Conservation (phyloP, 53 echinoderm and acorn worm species). For the Hippasteria phrygiana region DNA sequence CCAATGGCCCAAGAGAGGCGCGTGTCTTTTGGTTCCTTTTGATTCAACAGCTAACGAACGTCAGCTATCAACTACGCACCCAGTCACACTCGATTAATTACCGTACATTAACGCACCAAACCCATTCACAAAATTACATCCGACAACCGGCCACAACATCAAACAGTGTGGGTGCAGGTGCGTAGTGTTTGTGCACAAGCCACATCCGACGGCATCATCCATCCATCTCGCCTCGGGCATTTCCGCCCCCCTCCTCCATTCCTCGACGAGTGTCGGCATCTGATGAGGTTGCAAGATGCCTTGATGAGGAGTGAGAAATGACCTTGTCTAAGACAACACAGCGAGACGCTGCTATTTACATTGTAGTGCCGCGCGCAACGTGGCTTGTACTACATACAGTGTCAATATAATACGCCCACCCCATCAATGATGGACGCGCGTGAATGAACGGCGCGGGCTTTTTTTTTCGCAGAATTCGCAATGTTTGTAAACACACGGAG, state of each 20-base stretch:
- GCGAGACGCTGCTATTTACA: conserved; percentile 35
- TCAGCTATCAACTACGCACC: background rate
- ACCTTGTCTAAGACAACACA: conserved; percentile 21
- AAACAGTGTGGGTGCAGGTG: conserved; percentile 14
- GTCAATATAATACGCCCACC: conserved; percentile 16
- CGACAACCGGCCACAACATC: background rate
- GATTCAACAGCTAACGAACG: too few relatives aligned
- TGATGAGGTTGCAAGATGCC: conserved; percentile 1
- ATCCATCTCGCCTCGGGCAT: background rate
- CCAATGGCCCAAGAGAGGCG: too few relatives aligned
- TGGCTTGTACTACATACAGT: conserved; percentile 43
- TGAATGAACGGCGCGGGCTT: background rate
- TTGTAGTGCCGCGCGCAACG: conserved; percentile 2
- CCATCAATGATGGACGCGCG: background rate
- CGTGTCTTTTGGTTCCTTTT: too few relatives aligned
- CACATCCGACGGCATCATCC: conserved; percentile 9
- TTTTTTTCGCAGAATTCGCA: conserved; percentile 29
- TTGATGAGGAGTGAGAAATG: conserved; percentile 4
- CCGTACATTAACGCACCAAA: too few relatives aligned
- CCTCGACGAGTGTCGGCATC: background rate
- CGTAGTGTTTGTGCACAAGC: conserved; percentile 26
- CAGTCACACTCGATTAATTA: background rate
- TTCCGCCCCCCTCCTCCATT: background rate
- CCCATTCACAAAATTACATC: conserved; percentile 9
- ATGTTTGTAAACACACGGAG: conserved; percentile 27